Conservation (phyloP, 1,140 invertebrate genomes). For the Magallana ariakensis region DNA sequence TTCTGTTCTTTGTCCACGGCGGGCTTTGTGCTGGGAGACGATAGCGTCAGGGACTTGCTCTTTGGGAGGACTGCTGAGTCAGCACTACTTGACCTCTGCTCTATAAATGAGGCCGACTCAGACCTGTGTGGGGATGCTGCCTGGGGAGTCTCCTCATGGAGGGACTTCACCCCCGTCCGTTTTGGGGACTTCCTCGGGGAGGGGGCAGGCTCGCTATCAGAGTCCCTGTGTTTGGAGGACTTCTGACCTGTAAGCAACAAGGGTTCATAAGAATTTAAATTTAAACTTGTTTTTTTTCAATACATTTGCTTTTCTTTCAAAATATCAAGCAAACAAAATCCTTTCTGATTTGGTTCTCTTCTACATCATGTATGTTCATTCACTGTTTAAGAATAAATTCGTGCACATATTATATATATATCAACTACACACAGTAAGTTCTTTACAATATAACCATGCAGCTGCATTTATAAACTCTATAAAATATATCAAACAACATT, state of each 20-base stretch:
- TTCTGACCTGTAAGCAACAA: slow-evolving; percentile 64
- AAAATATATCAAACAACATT: no score
- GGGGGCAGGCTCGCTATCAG: slow-evolving; percentile 57
- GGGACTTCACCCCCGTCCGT: slow-evolving; percentile 57
- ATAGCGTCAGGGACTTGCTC: slow-evolving; percentile 26
- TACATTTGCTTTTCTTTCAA: no score
- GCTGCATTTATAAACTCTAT: no score
- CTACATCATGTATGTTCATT: no score
- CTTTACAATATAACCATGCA: no score
- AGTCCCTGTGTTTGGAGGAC: slow-evolving; percentile 64
- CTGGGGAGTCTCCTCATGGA: slow-evolving; percentile 56
- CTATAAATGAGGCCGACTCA: slow-evolving; percentile 31
- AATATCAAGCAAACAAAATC: no score
- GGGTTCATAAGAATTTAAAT: no score
- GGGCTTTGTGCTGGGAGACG: slow-evolving; percentile 19
- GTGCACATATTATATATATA: no score
- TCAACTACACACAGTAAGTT: no score
- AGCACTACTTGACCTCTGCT: neutral
- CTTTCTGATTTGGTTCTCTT: no score
- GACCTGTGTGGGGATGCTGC: slow-evolving; percentile 41
- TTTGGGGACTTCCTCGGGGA: slow-evolving; percentile 66
- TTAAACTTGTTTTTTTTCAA: no score
- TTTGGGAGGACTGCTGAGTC: slow-evolving; percentile 34
- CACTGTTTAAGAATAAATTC: no score
- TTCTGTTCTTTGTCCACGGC: slow-evolving; percentile 54